phyloP scores from a whole-genome alignment of 1,140 invertebrate species.

The Medauroidea extradentata region DNA sequence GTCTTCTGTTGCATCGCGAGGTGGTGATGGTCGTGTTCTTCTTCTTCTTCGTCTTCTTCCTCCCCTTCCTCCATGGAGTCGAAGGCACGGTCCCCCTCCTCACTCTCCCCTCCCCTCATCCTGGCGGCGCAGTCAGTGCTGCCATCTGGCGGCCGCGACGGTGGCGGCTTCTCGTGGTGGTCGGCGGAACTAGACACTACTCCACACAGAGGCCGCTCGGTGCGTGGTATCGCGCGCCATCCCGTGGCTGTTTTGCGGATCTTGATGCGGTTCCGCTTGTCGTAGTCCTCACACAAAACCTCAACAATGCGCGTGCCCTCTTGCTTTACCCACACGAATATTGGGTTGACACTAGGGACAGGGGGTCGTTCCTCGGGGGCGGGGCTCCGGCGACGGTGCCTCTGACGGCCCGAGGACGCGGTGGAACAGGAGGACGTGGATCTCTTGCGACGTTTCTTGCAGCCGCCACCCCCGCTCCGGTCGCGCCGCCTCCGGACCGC shows the following conservation, averaged over 20 bases:
- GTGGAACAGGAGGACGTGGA: slow-evolving; percentile 13
- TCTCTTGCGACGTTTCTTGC: slow-evolving; percentile 9
- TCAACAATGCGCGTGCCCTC: slow-evolving; percentile 70
- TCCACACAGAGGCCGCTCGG: slow-evolving; percentile 57
- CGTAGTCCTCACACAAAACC: slow-evolving; percentile 80
- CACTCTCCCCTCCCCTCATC: slow-evolving; percentile 25
- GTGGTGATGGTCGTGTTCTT: slow-evolving; percentile 5
- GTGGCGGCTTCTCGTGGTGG: slow-evolving; percentile 4
- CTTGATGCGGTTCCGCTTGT: slow-evolving; percentile 73
- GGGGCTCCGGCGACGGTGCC: slow-evolving; percentile 37
- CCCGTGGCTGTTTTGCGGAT: slow-evolving; percentile 71
- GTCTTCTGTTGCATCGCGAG: background rate
- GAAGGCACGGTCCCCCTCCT: slow-evolving; percentile 36
- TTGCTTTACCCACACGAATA: slow-evolving; percentile 77
- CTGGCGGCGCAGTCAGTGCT: slow-evolving; percentile 4
- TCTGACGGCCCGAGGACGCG: slow-evolving; percentile 33
- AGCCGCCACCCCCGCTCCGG: background rate
- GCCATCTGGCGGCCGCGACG: slow-evolving; percentile 23
- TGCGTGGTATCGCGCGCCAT: slow-evolving; percentile 75
- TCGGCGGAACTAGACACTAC: background rate
- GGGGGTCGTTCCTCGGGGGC: background rate
- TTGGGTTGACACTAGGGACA: slow-evolving; percentile 63
- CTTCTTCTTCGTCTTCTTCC: slow-evolving; percentile 9
- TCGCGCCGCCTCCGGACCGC: slow-evolving; percentile 22
- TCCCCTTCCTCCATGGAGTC: slow-evolving; percentile 41